Evolutionary conservation across 2,797 vertebrate genomes (phyloP), one percentile per base, ranked within the genome.

Genomic region (Enteromius anoplus): DNA sequence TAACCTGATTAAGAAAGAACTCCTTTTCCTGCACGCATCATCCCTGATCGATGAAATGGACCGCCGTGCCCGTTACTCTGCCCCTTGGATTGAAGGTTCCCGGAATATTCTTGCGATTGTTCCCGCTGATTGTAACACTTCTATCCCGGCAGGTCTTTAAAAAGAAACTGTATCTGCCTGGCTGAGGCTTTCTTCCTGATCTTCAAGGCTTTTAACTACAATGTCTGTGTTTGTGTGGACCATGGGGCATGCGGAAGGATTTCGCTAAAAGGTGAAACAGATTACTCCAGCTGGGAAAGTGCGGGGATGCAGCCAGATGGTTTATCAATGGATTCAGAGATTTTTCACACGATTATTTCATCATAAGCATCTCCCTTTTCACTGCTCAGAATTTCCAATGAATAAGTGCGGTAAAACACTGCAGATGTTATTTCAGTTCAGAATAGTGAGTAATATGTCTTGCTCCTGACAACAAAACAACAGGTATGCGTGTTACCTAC

Each of bases 121-220:
- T 90, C 89, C 91, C 88, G 88, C 88, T 77, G 89, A 91, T 89
- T 88, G 85, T 87, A 91, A 91, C 89, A 87, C 90, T 87, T 85
- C 83, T 84, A 84, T 91, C 88, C 88, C 90, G 85, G 87, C 86
- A 89, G 89, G 87, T 90, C 87, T 91, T 91, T 91, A 87, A 86
- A 90, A 87, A 79, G 91, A 88, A 91, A 91, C 85, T 78, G 70
- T 85, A 91, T 89, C 86, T 72, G 79, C 76, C 71, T 26, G 62
- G 58, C 77, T 64, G 47, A 82, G 80, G 75, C 82, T 84, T 89
- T 86, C 85, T 78, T 86, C 85, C 78, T 78, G 58, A 76, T 75
- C 81, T 81, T 81, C 77, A 17, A 84, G 53, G 86, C 91, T 90
- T 91, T 91, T 89, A 89, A 88, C 87, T 85, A 83, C 60, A 81